These are phyloP conservation scores for Gobius niger DNA, from an alignment of 2,113 vertebrate species.

Conservation along the genomic window DNA sequence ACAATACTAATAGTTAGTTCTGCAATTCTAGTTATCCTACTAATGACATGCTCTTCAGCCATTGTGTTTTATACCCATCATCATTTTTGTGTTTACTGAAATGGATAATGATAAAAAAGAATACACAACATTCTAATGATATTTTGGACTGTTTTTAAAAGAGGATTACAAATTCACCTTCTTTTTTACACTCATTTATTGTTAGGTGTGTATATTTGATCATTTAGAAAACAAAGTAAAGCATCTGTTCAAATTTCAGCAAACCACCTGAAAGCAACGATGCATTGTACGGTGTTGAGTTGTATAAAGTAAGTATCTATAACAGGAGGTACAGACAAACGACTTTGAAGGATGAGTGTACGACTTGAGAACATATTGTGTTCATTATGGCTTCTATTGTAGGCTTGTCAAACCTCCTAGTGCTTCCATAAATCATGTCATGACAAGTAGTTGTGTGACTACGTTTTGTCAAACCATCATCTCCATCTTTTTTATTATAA, in stretches of 20 bases:
- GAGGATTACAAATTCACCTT: no score
- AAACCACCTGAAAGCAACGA: no score
- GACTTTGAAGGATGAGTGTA: neutral
- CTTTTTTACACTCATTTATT: no score
- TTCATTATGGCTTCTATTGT: neutral
- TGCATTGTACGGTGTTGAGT: neutral
- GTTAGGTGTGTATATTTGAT: no score
- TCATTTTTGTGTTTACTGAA: no score
- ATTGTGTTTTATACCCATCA: no score
- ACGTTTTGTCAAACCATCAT: neutral
- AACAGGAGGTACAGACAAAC: neutral
- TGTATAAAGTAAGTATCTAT: neutral
- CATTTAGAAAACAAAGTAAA: no score
- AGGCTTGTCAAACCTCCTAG: neutral
- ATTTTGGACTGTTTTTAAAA: neutral
- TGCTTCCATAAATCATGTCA: neutral
- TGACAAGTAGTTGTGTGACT: neutral
- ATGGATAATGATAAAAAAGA: no score
- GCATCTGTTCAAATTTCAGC: no score
- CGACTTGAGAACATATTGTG: neutral
- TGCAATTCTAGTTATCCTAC: neutral
- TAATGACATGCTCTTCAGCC: no score
- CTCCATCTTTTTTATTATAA: neutral
- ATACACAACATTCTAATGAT: neutral
- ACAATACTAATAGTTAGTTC: neutral